Evolutionary conservation across 1,140 invertebrate genomes (phyloP).

Genomic region (Melitaea cinxia): DNA sequence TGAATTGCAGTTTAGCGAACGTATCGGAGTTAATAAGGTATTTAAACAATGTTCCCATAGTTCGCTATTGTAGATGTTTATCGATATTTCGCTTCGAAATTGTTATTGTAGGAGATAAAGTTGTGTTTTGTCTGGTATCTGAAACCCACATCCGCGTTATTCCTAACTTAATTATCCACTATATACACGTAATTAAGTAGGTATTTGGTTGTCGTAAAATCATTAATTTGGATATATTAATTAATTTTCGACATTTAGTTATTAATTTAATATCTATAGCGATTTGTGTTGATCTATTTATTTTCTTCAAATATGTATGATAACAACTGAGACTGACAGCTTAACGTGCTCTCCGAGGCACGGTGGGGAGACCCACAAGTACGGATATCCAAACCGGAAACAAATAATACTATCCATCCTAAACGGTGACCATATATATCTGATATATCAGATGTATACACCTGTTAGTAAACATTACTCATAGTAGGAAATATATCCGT

Average conservation of each 20-base stretch:
- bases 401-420: too few relatives aligned
- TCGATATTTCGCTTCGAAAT: slow-evolving; percentile 10
- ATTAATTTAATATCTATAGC: not conserved
- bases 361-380: too few relatives aligned
- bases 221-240: not conserved
- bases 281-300: too few relatives aligned
- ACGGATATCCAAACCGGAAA: too few relatives aligned
- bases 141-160: not conserved
- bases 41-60: slow-evolving; percentile 13
- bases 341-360: too few relatives aligned
- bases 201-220: not conserved
- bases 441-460: too few relatives aligned
- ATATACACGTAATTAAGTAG: not conserved
- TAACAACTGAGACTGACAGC: too few relatives aligned
- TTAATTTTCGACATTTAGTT: not conserved
- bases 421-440: too few relatives aligned
- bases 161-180: not conserved
- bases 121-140: not conserved
- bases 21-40: not conserved
- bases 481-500: too few relatives aligned
- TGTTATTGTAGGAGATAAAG: slow-evolving; percentile 6
- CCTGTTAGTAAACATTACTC: too few relatives aligned
- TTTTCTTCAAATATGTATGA: too few relatives aligned
- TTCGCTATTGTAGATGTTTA: slow-evolving; percentile 6
- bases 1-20: slow-evolving; percentile 3